Conservation (phyloP, 2,113 vertebrate genomes). For the Protobothrops flavoviridis region DNA sequence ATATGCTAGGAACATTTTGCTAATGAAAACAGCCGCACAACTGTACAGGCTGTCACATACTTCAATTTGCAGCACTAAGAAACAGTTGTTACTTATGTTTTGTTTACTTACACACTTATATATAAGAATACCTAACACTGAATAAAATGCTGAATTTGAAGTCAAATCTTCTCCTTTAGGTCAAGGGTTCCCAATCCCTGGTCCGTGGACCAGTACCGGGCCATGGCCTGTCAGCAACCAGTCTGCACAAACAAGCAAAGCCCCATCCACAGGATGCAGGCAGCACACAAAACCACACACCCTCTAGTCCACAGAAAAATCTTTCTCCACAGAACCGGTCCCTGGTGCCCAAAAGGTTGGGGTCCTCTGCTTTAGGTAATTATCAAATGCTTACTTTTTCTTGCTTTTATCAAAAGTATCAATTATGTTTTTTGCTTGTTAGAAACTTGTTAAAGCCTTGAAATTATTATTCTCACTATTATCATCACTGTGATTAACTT, state of each 20-base stretch:
- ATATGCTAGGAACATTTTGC: not conserved
- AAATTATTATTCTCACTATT: not conserved
- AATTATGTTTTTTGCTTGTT: slow-evolving; percentile 28
- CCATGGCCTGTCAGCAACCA: no score
- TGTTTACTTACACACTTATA: not conserved
- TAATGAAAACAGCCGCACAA: not conserved
- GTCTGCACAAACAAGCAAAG: no score
- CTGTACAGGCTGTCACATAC: not conserved
- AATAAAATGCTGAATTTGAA: slow-evolving; percentile 15
- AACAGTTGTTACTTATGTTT: not conserved
- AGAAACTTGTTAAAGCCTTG: not conserved
- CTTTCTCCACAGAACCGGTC: no score
- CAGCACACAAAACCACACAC: no score
- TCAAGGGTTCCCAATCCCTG: not conserved
- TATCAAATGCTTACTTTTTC: slow-evolving; percentile 14
- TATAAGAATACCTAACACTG: not conserved
- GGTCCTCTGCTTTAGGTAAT: not conserved
- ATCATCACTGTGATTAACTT: not conserved
- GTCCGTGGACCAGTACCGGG: no score
- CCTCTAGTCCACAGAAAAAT: no score
- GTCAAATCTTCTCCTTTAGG: slow-evolving; percentile 25
- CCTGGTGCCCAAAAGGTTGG: no score
- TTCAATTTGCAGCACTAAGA: not conserved
- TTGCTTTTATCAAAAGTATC: slow-evolving; percentile 47
- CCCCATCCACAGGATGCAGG: no score